These are phyloP conservation scores for Dilophus febrilis DNA, from an alignment of 2,888 invertebrate genomes.

Conservation along the genomic window DNA sequence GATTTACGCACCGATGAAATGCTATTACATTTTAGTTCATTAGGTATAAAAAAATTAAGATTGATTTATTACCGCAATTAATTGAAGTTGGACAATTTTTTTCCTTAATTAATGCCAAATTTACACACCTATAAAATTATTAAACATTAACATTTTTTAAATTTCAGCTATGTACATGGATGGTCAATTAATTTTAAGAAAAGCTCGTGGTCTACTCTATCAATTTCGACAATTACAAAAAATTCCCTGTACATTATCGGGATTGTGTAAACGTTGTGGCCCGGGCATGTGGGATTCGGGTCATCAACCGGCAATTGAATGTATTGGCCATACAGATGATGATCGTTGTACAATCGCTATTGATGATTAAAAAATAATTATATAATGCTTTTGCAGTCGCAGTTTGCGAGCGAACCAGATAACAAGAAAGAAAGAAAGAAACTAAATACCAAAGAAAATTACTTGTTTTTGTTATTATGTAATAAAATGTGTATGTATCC, in stretches of 20 bases:
- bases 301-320: slow-evolving; percentile 74
- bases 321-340: slow-evolving; percentile 51
- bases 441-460: too few relatives aligned
- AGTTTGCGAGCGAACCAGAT: too few relatives aligned
- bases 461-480: too few relatives aligned
- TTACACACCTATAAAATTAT: neutral
- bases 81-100: neutral
- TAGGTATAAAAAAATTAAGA: slow-evolving; percentile 33
- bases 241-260: slow-evolving; percentile 78
- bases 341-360: slow-evolving; percentile 32
- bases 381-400: too few relatives aligned
- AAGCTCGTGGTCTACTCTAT: slow-evolving; percentile 79
- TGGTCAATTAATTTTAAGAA: slow-evolving; percentile 72
- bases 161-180: slow-evolving; percentile 88
- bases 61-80: neutral
- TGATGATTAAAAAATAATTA: slow-evolving; percentile 14
- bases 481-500: too few relatives aligned
- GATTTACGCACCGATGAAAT: slow-evolving; percentile 86
- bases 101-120: neutral
- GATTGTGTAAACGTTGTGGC: slow-evolving; percentile 74
- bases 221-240: slow-evolving; percentile 75
- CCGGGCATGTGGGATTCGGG: slow-evolving; percentile 92
- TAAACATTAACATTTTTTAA: neutral
- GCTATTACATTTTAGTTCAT: slow-evolving; percentile 83
- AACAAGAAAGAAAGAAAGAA: too few relatives aligned